Evolutionary conservation across 37 sponge, comb jelly and placozoan genomes (phyloP).

Genomic region (Cliona cf. orientalis): DNA sequence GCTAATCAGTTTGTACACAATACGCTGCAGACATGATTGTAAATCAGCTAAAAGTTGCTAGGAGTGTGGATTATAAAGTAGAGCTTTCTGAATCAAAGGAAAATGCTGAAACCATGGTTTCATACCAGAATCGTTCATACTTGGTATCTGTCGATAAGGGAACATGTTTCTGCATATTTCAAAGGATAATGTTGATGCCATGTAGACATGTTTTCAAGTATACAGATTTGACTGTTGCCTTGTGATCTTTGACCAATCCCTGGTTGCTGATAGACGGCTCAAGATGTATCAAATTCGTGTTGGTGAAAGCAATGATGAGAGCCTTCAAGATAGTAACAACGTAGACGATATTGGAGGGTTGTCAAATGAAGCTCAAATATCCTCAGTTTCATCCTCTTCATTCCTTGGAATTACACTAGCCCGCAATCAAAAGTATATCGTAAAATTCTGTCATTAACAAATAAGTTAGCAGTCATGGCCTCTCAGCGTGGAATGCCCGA

Average conservation of each 20-base stretch:
- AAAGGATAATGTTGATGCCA: background rate
- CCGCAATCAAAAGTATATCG: constrained; percentile 6
- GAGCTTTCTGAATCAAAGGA: background rate
- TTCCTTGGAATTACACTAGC: background rate
- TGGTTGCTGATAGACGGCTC: background rate
- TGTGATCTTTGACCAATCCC: background rate
- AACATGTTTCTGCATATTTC: background rate
- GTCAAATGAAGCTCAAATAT: background rate
- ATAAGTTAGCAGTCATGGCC: constrained; percentile 2
- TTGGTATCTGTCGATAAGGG: background rate
- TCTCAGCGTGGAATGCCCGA: constrained; percentile 12
- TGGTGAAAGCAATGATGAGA: background rate
- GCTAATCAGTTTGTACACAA: constrained; percentile 28
- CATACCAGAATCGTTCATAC: background rate
- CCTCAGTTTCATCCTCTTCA: background rate
- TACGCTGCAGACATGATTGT: constrained; percentile 9
- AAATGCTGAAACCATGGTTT: background rate
- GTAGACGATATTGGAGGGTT: background rate
- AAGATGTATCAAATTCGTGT: background rate
- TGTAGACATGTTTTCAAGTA: background rate
- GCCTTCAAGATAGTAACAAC: background rate
- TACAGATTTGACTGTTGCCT: background rate
- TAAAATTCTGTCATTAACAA: constrained; percentile 1
- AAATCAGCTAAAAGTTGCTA: constrained; percentile 24
- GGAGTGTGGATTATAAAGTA: too few relatives aligned